Evolutionary conservation across 2,113 vertebrate genomes (phyloP), one percentile per base, ranked within the genome.

Genomic region (Glaucomys volans): DNA sequence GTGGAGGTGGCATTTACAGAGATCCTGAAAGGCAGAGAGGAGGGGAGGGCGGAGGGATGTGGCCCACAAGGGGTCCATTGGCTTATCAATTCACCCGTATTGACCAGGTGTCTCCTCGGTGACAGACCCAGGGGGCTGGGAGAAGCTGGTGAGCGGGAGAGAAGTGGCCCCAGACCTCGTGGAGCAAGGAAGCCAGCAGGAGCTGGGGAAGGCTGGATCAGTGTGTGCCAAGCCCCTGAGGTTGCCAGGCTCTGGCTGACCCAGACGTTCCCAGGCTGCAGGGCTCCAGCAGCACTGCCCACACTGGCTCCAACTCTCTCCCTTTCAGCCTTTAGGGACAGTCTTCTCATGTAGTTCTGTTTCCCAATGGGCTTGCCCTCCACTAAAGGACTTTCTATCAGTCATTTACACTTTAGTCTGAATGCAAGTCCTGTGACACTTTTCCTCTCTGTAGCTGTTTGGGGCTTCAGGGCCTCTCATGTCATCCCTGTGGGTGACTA

Each of bases 401-500:
- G 95, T 77, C 80, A 84, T 37, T 52, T 30, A 72, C 44, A 84
- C 37, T 11, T 59, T n/a, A 80, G 87, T 96, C 52, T 69, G 24
- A 95, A 92, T 8, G 47, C 0, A 42, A 75, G 64, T 22, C 71
- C 44, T 6, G 35, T 0, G 35, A 69, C 44, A 59, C 7, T 20
- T 42, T 88, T 85, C 13, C 64, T 17, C 22, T 92, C 83, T n/a
- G n/a, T 40, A 74, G n/a, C 30, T 89, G 28, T 44, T n/a, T 52
- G 64, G 57, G 17, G 40, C 52, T 54, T 66, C 14, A 40, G 37
- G 67, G 76, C 62, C 84, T n/a, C 42, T 57, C n/a, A 5, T 22
- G 28, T 50, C 10, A 20, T 22, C 32, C 4, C 2, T 9, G 2
- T 7, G 8, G 30, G 79, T 11, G 64, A 54, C 64, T 30, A 54